A percentile compares a stretch with the other conserved stretches of the same genome.
Conservation (phyloP, 1,140 invertebrate genomes). For the Galleria mellonella region DNA sequence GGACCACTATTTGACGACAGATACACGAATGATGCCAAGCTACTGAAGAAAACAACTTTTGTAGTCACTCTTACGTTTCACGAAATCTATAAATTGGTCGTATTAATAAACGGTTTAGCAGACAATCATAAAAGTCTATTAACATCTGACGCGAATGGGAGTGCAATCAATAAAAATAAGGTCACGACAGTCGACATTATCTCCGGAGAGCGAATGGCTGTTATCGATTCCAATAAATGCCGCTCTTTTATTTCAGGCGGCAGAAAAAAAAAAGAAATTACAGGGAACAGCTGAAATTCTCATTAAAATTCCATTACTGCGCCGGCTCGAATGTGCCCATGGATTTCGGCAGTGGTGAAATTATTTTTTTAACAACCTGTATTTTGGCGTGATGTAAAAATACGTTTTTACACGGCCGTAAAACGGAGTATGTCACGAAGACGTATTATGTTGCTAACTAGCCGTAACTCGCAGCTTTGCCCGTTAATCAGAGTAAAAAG, state of each 20-base stretch:
- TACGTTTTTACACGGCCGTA: neutral
- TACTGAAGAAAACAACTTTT: too few relatives aligned
- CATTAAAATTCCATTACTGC: conserved; percentile 58
- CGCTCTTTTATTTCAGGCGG: conserved; percentile 33
- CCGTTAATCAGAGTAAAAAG: too few relatives aligned
- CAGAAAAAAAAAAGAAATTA: conserved; percentile 41
- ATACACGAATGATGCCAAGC: neutral
- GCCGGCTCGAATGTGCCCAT: conserved; percentile 31
- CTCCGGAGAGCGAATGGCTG: conserved; percentile 21
- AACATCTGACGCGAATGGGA: conserved; percentile 9
- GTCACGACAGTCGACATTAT: conserved; percentile 31
- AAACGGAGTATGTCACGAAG: neutral
- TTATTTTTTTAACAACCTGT: conserved; percentile 26
- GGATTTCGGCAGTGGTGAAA: conserved; percentile 32
- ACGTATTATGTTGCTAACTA: neutral
- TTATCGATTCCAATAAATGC: conserved; percentile 53
- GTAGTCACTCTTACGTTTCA: too few relatives aligned
- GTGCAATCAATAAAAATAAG: conserved; percentile 29
- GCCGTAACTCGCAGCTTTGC: too few relatives aligned
- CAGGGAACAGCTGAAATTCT: conserved; percentile 42
- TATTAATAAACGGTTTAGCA: conserved; percentile 1
- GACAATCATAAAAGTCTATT: conserved; percentile 22
- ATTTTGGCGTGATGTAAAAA: conserved; percentile 3
- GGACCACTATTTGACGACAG: too few relatives aligned
- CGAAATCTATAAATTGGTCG: too few relatives aligned